Evolutionary conservation across 2,797 vertebrate species (phyloP).

Genomic region (Hybognathus amarus): DNA sequence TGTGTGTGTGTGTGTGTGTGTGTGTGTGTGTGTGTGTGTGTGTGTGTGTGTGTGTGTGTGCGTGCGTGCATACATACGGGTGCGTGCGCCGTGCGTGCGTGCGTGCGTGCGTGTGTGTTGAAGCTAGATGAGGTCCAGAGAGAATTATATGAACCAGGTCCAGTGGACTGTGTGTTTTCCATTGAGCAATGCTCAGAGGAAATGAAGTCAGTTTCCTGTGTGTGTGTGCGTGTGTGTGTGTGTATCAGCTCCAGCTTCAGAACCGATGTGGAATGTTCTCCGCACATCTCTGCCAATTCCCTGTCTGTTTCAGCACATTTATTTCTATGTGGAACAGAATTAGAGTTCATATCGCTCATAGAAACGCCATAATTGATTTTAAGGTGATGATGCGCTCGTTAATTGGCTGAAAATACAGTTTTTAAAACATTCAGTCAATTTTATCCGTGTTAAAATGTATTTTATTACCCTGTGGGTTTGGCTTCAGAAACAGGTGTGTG

Average conservation of each 20-base stretch:
- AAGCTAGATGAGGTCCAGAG: constrained; percentile 24
- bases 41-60: no score
- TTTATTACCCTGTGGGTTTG: constrained; percentile 36
- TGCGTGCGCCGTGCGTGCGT: constrained; percentile 21
- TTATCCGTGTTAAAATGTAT: constrained; percentile 12
- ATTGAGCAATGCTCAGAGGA: constrained; percentile 53
- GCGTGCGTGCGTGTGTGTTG: constrained; percentile 13
- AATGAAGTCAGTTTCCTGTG: constrained; percentile 54
- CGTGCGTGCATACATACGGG: no score
- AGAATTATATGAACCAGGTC: constrained; percentile 22
- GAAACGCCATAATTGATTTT: constrained; percentile 6
- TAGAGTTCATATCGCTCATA: not conserved
- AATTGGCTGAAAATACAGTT: not conserved
- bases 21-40: no score
- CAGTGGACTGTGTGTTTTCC: constrained; percentile 39
- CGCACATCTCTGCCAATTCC: constrained; percentile 10
- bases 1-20: no score
- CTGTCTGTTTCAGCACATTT: constrained; percentile 16
- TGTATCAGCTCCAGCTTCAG: constrained; percentile 9
- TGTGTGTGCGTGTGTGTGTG: constrained; percentile 1
- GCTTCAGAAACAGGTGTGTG: constrained; percentile 3
- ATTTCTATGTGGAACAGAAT: not conserved
- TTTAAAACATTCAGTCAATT: constrained; percentile 8
- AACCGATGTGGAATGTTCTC: constrained; percentile 31
- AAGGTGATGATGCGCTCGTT: constrained; percentile 22